Evolutionary conservation across 2,113 vertebrate genomes (phyloP).

Genomic region (Calypte anna): DNA sequence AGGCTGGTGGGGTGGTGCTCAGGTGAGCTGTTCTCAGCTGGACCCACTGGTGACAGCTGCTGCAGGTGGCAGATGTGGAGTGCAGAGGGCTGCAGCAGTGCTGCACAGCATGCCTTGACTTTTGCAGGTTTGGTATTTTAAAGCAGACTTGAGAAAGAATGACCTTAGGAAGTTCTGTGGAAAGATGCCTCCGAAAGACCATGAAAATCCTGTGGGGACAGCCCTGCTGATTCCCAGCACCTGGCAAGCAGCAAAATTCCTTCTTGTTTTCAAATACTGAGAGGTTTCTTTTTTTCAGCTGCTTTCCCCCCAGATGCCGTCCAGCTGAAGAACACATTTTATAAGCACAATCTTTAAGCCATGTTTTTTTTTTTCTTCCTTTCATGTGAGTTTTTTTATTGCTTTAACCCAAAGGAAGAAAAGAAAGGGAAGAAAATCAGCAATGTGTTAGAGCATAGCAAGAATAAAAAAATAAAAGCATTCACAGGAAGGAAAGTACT

Average conservation of each 20-base stretch:
- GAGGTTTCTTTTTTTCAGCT: not conserved
- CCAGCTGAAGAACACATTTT: not conserved
- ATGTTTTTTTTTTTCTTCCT: not conserved
- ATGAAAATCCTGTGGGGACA: not conserved
- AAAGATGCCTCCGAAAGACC: not conserved
- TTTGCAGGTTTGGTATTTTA: not conserved
- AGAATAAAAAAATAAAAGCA: not conserved
- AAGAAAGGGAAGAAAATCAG: not conserved
- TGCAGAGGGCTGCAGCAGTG: not conserved
- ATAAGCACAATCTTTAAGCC: not conserved
- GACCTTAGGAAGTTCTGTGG: not conserved
- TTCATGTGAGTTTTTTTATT: not conserved
- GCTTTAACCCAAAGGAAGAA: not conserved
- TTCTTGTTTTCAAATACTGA: not conserved
- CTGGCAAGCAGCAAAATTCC: not conserved
- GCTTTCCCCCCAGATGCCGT: not conserved
- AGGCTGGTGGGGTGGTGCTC: not conserved
- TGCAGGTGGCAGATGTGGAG: not conserved
- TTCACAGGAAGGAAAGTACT: not conserved
- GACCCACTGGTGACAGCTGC: accelerated
- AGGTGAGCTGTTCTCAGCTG: not conserved
- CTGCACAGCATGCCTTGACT: accelerated
- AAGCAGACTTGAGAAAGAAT: not conserved
- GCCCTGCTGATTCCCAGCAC: accelerated
- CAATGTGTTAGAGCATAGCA: not conserved